phyloP scores from a whole-genome alignment of 2,113 vertebrate species.

The Chloebia gouldiae region DNA sequence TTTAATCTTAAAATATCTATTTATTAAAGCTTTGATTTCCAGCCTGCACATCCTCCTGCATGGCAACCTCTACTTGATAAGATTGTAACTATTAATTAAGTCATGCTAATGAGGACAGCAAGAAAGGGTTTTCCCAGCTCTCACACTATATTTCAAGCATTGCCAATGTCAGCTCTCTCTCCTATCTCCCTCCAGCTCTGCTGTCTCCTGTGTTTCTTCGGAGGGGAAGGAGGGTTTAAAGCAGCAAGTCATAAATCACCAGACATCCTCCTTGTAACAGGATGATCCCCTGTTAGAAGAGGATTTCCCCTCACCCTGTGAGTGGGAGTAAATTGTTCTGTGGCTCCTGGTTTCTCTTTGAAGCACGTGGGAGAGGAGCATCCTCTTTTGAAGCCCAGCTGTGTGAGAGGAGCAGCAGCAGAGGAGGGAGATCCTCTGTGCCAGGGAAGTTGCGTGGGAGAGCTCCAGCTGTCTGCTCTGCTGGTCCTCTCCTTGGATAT shows the following conservation, averaged over 20 bases:
- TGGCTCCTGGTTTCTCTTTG: slow-evolving; percentile 46
- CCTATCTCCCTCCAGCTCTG: background rate
- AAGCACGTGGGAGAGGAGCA: slow-evolving; percentile 46
- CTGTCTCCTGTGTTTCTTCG: background rate
- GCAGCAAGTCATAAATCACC: slow-evolving; percentile 29
- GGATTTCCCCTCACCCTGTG: slow-evolving; percentile 46
- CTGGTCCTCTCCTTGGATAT: background rate
- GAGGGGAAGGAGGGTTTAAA: slow-evolving; percentile 22
- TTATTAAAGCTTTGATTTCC: slow-evolving; percentile 9
- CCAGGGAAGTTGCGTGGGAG: background rate
- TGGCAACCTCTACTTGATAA: background rate
- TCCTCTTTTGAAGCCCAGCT: slow-evolving; percentile 28
- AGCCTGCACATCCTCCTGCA: background rate
- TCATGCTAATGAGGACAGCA: slow-evolving; percentile 17
- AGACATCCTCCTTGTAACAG: slow-evolving; percentile 43
- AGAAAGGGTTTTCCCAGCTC: background rate
- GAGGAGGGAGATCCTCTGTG: background rate
- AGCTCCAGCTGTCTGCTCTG: background rate
- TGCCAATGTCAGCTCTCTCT: background rate
- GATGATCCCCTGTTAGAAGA: slow-evolving; percentile 49
- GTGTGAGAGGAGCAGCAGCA: background rate
- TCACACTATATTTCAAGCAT: background rate
- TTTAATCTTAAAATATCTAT: background rate
- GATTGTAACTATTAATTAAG: slow-evolving; percentile 22
- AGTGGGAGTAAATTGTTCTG: slow-evolving; percentile 63